Evolutionary conservation across 2,888 invertebrate genomes (phyloP), one percentile per base, ranked within the genome.

Genomic region (Lycocerus yunnanus): DNA sequence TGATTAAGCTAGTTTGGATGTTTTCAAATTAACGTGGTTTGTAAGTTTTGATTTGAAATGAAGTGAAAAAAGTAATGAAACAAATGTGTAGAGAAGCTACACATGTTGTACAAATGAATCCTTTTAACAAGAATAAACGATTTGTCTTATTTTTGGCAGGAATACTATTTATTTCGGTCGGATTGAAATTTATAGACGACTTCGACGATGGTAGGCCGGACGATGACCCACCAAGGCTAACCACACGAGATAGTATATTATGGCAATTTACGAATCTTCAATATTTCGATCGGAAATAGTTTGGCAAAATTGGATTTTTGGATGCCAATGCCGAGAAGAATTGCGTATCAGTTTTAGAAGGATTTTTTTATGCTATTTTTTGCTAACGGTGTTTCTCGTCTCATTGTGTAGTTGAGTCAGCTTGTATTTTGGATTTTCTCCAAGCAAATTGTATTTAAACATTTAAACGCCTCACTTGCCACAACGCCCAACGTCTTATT

Each of bases 181-280:
- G 68, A 63, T 67, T 70, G 61, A 65, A 67, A 74, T 74, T 74
- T 73, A 73, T 73, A 59, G 71, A 65, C 43, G 66, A 58, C 71
- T 72, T 59, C 65, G 69, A 68, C 68, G 67, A 72, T 72, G 74
- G 71, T 75, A 75, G 74, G 73, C 73, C 78, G 77, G 79, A 72
- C 79, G 79, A 81, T 80, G 80, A 81, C 81, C 79, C 72, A 78
- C 71, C 81, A 81, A 81, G 81, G 81, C 78, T 77, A 79, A 73
- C 80, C 43, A n/a, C 6, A 43, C 43, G 61, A 75, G 77, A 74
- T 75, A 15, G 11, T 60, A 13, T 60, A n/a, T n/a, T n/a, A 60
- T 60, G 21, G 77, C 78, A 77, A 73, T 76, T 76, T 68, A 70
- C 65, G 15, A 68, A 68, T 72, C 73, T 69, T 66, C 43, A 67